Percentiles rank a stretch among this genome's conserved stretches.
phyloP scores from a whole-genome alignment of 2,113 vertebrate species.

The Heterotis niloticus region DNA sequence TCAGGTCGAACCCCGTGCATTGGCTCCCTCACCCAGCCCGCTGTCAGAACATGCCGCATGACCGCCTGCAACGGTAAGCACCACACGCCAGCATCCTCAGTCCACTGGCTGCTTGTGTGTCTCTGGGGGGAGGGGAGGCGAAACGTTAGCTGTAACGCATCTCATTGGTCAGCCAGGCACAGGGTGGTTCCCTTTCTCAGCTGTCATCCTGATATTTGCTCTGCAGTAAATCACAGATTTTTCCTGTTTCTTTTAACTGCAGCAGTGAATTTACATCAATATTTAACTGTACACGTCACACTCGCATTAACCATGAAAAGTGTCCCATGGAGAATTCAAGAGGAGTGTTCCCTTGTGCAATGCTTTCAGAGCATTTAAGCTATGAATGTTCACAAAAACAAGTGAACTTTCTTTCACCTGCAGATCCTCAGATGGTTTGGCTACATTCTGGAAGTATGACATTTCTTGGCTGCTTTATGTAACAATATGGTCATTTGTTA shows the following conservation, averaged over 20 bases:
- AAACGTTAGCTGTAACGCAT: neutral
- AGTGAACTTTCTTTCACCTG: slow-evolving; percentile 15
- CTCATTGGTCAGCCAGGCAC: neutral
- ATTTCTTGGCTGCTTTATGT: slow-evolving; percentile 17
- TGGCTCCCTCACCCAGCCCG: slow-evolving; percentile 56
- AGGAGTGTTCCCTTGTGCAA: neutral
- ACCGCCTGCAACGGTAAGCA: slow-evolving; percentile 77
- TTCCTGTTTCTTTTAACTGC: too few species aligned
- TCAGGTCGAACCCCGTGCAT: slow-evolving; percentile 62
- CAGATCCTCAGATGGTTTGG: neutral
- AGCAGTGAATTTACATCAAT: neutral
- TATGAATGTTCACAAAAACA: slow-evolving; percentile 1
- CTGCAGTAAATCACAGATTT: neutral
- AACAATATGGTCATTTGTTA: slow-evolving; percentile 13
- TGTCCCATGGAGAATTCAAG: neutral
- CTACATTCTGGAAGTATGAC: neutral
- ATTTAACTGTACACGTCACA: neutral
- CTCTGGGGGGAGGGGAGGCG: neutral
- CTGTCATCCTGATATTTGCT: neutral
- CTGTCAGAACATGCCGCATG: slow-evolving; percentile 75
- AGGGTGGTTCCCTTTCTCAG: neutral
- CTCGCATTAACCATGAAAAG: slow-evolving; percentile 9
- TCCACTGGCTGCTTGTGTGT: neutral
- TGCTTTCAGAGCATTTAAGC: neutral
- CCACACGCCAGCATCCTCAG: neutral